Evolutionary conservation across 2,888 invertebrate species (phyloP).

Genomic region (Automeris io): DNA sequence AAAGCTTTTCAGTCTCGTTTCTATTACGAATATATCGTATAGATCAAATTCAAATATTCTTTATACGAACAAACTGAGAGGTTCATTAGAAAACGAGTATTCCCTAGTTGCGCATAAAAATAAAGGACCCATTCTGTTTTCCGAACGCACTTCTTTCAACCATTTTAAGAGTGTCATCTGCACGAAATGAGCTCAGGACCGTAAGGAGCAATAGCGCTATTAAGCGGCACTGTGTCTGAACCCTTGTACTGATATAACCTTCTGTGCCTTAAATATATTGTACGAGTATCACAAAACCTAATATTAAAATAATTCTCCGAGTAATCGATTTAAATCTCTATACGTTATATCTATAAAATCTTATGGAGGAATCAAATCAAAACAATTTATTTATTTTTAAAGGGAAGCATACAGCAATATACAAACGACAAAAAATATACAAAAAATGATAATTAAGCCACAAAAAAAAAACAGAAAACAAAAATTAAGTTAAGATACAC

Average conservation of each 20-base stretch:
- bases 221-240: neutral
- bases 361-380: neutral
- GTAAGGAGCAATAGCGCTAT: slow-evolving; percentile 3
- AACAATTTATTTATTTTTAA: neutral
- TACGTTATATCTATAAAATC: neutral
- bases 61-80: neutral
- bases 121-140: slow-evolving; percentile 4
- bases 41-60: too few species aligned
- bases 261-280: neutral
- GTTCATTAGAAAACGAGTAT: neutral
- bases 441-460: neutral
- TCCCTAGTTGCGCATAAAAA: slow-evolving; percentile 1
- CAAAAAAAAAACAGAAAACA: too few species aligned
- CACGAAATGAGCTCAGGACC: neutral
- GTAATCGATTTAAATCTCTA: neutral
- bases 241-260: neutral
- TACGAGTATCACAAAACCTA: neutral
- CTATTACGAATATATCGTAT: too few species aligned
- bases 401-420: too few species aligned
- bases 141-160: neutral
- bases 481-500: too few species aligned
- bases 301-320: neutral
- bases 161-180: neutral
- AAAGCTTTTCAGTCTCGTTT: too few species aligned
- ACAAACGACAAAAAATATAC: too few species aligned